Evolutionary conservation across 2,113 vertebrate species (phyloP).

Genomic region (Lasiurus borealis): DNA sequence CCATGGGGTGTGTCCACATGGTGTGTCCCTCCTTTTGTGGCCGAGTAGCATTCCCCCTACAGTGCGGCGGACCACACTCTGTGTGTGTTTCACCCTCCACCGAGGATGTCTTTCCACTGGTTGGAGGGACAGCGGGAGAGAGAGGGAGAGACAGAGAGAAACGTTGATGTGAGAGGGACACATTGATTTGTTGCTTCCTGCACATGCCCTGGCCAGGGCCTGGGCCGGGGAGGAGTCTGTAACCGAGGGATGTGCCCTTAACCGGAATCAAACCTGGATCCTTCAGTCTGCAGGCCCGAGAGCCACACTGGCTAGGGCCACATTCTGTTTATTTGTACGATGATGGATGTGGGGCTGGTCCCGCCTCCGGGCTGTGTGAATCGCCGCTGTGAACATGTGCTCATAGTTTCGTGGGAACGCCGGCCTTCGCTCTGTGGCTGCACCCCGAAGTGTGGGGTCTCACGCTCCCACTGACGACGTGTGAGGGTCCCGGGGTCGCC

Average conservation of each 20-base stretch:
- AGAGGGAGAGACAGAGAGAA: no score
- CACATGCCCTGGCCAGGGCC: no score
- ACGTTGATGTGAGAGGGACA: no score
- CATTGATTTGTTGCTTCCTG: no score
- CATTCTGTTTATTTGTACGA: background rate
- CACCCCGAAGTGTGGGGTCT: no score
- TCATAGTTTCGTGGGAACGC: background rate
- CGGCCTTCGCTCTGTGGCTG: background rate
- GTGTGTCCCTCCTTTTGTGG: background rate
- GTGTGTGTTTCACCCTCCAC: background rate
- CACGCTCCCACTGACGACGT: fast-evolving
- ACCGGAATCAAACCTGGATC: no score
- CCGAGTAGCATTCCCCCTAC: background rate
- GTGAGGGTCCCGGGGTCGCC: fast-evolving
- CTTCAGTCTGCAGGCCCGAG: no score
- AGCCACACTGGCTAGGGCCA: background rate
- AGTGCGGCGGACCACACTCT: background rate
- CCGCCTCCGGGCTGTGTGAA: background rate
- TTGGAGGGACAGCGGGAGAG: no score
- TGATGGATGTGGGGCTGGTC: fast-evolving
- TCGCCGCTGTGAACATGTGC: fast-evolving
- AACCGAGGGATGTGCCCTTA: no score
- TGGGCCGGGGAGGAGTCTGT: no score
- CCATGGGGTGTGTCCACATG: fast-evolving
- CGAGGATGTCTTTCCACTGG: no score